phyloP scores from a whole-genome alignment of 2,888 invertebrate species.

The Apoderus coryli region DNA sequence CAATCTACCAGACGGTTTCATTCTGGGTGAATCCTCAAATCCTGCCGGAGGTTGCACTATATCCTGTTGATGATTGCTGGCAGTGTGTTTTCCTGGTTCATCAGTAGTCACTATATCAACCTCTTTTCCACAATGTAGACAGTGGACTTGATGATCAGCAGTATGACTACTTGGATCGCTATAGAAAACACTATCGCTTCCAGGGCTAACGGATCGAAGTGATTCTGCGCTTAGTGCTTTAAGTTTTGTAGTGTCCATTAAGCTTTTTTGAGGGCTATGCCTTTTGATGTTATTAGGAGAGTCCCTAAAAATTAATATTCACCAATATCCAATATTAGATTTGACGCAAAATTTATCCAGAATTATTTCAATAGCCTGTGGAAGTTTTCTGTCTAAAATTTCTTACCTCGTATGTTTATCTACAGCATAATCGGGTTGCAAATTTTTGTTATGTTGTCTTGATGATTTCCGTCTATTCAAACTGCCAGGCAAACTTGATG shows the following conservation, averaged over 20 bases:
- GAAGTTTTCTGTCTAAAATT: background rate
- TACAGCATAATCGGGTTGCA: conserved; percentile 26
- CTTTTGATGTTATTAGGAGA: no score
- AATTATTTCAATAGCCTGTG: no score
- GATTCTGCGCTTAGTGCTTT: conserved; percentile 80
- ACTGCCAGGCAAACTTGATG: conserved; percentile 34
- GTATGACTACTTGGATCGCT: conserved; percentile 56
- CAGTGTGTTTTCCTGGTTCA: conserved; percentile 25
- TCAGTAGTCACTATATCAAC: conserved; percentile 32
- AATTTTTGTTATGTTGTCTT: conserved; percentile 26
- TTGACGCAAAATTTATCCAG: no score
- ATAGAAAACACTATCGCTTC: conserved; percentile 82
- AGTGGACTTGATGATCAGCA: conserved; percentile 42
- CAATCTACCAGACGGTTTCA: conserved; percentile 38
- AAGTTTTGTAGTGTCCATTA: conserved; percentile 34
- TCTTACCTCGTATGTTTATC: conserved; percentile 14
- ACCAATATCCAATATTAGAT: no score
- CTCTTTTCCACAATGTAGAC: conserved; percentile 73
- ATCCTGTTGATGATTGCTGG: conserved; percentile 19
- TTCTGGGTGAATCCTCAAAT: conserved; percentile 67
- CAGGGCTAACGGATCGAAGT: conserved; percentile 75
- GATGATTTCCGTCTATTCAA: conserved; percentile 47
- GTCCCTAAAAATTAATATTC: no score
- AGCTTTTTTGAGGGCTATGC: conserved; percentile 18
- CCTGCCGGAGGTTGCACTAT: conserved; percentile 82